phyloP scores from a whole-genome alignment of 1,140 invertebrate species.

The Pentalonia nigronervosa region DNA sequence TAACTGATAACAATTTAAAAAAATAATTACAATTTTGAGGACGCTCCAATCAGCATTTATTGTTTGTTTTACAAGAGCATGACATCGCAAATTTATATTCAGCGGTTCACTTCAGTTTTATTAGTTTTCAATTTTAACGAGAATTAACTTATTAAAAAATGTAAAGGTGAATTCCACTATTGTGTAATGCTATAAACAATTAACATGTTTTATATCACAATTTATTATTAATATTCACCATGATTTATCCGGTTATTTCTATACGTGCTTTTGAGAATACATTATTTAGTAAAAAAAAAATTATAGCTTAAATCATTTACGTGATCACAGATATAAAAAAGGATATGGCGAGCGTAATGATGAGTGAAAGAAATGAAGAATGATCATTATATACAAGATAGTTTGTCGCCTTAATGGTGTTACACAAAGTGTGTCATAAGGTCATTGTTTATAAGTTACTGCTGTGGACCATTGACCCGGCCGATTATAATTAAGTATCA shows the following conservation, averaged over 20 bases:
- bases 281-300: background rate
- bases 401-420: background rate
- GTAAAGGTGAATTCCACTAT: background rate
- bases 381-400: conserved; percentile 13
- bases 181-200: background rate
- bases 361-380: background rate
- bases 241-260: background rate
- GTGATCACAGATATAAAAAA: background rate
- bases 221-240: background rate
- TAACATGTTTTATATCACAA: background rate
- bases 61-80: background rate
- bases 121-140: no score
- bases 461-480: conserved; percentile 25
- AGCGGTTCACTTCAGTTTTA: no score
- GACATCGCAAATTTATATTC: no score
- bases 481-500: background rate
- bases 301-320: background rate
- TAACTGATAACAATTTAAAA: background rate
- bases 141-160: no score
- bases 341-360: no score
- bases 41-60: background rate
- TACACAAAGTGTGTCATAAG: conserved; percentile 47
- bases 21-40: background rate
- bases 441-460: conserved; percentile 38
- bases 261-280: background rate